Conservation (phyloP, 2,113 vertebrate species). For the Ivindomyrus marchei region DNA sequence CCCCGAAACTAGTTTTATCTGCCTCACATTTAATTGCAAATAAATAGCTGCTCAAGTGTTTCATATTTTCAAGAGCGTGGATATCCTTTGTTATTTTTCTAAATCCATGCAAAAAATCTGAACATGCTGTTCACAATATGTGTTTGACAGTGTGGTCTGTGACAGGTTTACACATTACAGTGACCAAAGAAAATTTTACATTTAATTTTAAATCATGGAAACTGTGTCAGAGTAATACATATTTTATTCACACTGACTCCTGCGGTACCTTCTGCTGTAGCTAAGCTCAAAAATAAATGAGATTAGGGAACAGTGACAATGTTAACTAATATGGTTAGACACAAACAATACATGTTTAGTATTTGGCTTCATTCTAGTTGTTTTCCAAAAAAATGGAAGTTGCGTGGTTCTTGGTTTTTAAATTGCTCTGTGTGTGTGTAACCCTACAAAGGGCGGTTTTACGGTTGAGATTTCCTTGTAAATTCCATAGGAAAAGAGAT, state of each 20-base stretch:
- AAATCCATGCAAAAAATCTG: neutral
- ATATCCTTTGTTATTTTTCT: neutral
- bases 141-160: neutral
- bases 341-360: neutral
- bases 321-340: neutral
- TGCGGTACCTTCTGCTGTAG: neutral
- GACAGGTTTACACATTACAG: neutral
- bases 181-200: neutral
- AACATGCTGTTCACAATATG: too few relatives aligned
- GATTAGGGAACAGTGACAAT: neutral
- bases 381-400: neutral
- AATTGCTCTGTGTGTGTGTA: neutral
- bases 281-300: neutral
- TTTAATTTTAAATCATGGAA: neutral
- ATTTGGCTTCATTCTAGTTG: neutral
- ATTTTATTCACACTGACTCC: slow-evolving; percentile 5
- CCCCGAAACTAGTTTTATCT: neutral
- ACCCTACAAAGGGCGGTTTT: neutral
- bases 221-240: neutral
- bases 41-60: neutral
- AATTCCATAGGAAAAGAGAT: neutral
- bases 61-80: neutral
- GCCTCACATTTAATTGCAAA: neutral
- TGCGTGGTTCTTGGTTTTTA: neutral
- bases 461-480: neutral